Evolutionary conservation across 1,140 invertebrate species (phyloP), one percentile per base, ranked within the genome.

Genomic region (Drosophila guanche): DNA sequence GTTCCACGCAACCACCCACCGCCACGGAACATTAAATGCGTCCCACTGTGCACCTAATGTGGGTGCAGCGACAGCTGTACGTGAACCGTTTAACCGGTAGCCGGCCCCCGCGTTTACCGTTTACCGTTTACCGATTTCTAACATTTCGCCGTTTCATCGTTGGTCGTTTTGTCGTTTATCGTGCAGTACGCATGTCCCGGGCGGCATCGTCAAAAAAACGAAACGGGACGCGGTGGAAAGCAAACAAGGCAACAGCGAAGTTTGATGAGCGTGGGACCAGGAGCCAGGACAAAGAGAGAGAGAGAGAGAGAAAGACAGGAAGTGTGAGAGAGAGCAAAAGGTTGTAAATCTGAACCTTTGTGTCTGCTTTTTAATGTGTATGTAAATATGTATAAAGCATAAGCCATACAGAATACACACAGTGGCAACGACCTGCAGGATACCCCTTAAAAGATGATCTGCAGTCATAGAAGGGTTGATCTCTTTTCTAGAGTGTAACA

Each of bases 331-430:
- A 40, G 41, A 25, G 54, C 42, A 33, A 67, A 54, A 68, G 40
- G 65, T 66, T 52, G 62, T 66, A 46, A 68, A 68, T 68, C 62
- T 68, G 62, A 68, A 63, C 65, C 50, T 68, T 68, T 68, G 52
- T 68, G 50, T 68, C 65, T 67, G 62, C 8, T 20, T 52, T 59
- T 59, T 59, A 59, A 59, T 59, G 57, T 51, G 47, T 65, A 20
- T 16, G 59, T 65, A 52, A 14, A 46, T 37, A 37, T 2, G 27
- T 27, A 45, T n/a, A 42, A 33, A 29, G 41, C 65, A 54, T 54
- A 61, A 66, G 66, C 54, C 61, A 37, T 16, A n/a, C 47, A 23
- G 5, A 41, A 55, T 5, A 4, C 22, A 23, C 50, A 10, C 5
- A 10, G 10, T 37, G 25, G 27, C 46, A n/a, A 16, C 7, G 1